Base-by-base conservation (phyloP, 2,797 vertebrate species). In the Triplophysa yarkandensis region DNA sequence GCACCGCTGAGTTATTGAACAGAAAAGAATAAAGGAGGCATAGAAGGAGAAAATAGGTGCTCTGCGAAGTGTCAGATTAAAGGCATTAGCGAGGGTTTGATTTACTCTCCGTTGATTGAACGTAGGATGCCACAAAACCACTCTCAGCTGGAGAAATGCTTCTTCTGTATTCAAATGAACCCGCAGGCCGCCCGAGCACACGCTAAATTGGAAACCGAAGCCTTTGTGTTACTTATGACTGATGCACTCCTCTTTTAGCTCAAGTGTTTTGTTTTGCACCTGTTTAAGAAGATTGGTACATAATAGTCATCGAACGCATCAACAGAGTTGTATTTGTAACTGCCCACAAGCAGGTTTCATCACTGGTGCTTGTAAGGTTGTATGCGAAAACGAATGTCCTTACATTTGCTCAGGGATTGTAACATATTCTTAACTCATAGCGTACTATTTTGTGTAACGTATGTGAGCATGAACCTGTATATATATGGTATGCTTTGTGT, bases 81-180 rank as follows among this genome's bases (percentile, higher is more conserved):
- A 73, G 10, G 54, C 39, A 39, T 57, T 44, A 57, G 46, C 6
- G 4, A 72, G 46, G 55, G 16, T 68, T 54, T 72, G 54, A 61
- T 78, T 58, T 46, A 65, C 62, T 50, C 16, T 61, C 54, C 54
- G 46, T 55, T 54, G 43, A 68, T 58, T 62, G 21, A 32, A 52
- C 54, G 62, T 55, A 44, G 55, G 55, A 78, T 68, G 58, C 27
- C 62, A 44, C 4, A 10, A 62, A 77, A 41, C 30, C 62, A 28
- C 30, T 55, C 67, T 57, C 52, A 30, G 55, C n/a, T 50, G 57
- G 30, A 62, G 17, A 48, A 43, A 60, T 13, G 27, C 54, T 60
- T 44, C 44, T 46, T 77, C 19, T 48, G 52, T 73, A 71, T 72
- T 71, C 50, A 77, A 68, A 60, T 67, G 25, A 61, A 3, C 60